These are phyloP conservation scores for Atrina japonica DNA, from an alignment of 2,888 invertebrate species.

Conservation along the genomic window DNA sequence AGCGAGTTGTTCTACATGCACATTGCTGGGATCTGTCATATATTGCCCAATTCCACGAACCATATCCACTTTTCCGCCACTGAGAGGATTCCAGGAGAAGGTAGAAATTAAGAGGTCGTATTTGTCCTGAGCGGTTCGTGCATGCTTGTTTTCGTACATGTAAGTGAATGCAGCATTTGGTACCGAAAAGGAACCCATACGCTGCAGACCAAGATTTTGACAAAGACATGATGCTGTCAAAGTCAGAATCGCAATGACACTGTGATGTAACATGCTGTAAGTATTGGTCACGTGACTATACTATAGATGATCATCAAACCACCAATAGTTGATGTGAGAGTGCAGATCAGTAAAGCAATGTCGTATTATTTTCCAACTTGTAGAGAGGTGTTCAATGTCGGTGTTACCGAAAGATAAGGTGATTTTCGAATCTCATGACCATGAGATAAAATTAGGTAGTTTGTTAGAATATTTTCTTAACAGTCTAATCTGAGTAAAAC, in stretches of 20 bases:
- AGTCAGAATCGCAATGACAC: no score
- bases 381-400: no score
- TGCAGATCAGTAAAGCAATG: no score
- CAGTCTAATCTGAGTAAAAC: no score
- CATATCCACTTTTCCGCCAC: slow-evolving; percentile 48
- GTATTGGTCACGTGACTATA: no score
- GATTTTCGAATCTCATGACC: no score
- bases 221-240: background rate
- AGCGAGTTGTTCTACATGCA: slow-evolving; percentile 49
- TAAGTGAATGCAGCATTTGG: slow-evolving; percentile 47
- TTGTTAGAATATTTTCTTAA: no score
- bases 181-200: slow-evolving; percentile 41
- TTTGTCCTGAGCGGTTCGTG: background rate
- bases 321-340: no score
- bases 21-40: slow-evolving; percentile 35
- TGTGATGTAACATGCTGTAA: background rate
- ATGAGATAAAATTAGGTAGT: no score
- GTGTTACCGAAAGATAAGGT: no score
- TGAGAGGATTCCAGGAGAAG: slow-evolving; percentile 45
- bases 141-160: slow-evolving; percentile 34
- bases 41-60: slow-evolving; percentile 47
- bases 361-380: no score
- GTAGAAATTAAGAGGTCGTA: slow-evolving; percentile 54
- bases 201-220: background rate
- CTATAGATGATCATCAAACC: no score